phyloP scores from a whole-genome alignment of 2,888 invertebrate genomes.

The Cantharis lateralis region DNA sequence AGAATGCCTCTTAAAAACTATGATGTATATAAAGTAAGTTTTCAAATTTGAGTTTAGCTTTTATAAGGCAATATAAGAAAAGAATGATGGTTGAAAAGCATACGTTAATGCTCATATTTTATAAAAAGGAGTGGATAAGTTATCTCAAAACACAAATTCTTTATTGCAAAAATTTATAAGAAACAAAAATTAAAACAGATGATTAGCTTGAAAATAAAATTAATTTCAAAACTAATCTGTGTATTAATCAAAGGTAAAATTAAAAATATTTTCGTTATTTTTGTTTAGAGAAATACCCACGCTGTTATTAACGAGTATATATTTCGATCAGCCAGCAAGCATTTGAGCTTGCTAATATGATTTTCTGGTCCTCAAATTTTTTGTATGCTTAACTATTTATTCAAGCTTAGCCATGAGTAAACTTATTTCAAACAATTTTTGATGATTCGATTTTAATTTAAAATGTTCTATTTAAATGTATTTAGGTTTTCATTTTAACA shows the following conservation, averaged over 20 bases:
- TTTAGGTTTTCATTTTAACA: too few species aligned
- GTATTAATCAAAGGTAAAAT: neutral
- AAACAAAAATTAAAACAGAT: neutral
- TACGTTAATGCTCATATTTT: slow-evolving; percentile 5
- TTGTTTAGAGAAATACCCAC: neutral
- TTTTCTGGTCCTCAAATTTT: neutral
- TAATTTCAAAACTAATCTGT: neutral
- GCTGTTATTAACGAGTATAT: neutral
- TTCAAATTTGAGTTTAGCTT: slow-evolving; percentile 8
- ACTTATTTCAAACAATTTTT: neutral
- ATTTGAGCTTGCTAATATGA: neutral
- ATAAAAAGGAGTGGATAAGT: neutral
- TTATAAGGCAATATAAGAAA: slow-evolving; percentile 2
- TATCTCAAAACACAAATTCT: neutral
- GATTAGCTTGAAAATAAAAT: neutral
- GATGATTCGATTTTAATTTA: neutral
- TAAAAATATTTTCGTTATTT: neutral
- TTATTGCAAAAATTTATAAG: neutral
- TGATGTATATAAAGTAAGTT: neutral
- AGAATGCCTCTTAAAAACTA: neutral
- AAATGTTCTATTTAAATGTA: neutral
- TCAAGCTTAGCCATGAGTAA: neutral
- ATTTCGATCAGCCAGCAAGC: neutral
- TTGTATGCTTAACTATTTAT: neutral
- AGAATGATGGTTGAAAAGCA: slow-evolving; percentile 8